Percentiles rank a stretch among this genome's conserved stretches.
Conservation (phyloP, 2,797 vertebrate genomes). For the Hydrolagus colliei region DNA sequence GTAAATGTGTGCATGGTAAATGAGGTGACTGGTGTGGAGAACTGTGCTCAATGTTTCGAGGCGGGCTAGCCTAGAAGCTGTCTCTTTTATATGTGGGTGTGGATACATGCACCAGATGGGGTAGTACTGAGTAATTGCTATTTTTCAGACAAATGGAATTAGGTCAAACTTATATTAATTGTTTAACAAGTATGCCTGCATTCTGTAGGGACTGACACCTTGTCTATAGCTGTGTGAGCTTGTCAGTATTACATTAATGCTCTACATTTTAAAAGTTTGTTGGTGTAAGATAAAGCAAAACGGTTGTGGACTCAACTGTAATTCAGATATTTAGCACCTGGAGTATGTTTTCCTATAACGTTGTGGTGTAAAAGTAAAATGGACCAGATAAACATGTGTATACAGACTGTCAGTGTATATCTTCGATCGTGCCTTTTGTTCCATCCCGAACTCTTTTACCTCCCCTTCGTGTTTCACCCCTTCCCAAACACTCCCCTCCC, state of each 20-base stretch:
- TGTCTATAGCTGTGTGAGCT: neutral
- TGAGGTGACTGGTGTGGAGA: neutral
- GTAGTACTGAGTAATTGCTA: constrained; percentile 18
- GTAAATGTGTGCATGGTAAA: neutral
- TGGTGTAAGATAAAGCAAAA: neutral
- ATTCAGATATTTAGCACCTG: neutral
- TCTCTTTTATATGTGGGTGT: neutral
- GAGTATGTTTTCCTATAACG: neutral
- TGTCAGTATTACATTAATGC: constrained; percentile 2
- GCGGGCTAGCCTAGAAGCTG: neutral
- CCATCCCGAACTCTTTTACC: too few relatives aligned
- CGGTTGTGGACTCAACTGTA: too few relatives aligned
- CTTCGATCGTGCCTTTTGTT: too few relatives aligned
- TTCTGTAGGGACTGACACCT: neutral
- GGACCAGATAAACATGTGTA: too few relatives aligned
- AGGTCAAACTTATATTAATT: neutral
- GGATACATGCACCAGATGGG: constrained; percentile 4
- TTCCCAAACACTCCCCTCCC: too few relatives aligned
- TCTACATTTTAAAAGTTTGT: neutral
- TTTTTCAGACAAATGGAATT: constrained; percentile 23
- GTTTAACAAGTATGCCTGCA: neutral
- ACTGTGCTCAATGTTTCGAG: neutral
- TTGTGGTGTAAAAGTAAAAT: too few relatives aligned
- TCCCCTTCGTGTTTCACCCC: too few relatives aligned
- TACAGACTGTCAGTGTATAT: too few relatives aligned